These are phyloP conservation scores for Elanoides forficatus DNA, from an alignment of 2,113 vertebrate species.

Conservation along the genomic window DNA sequence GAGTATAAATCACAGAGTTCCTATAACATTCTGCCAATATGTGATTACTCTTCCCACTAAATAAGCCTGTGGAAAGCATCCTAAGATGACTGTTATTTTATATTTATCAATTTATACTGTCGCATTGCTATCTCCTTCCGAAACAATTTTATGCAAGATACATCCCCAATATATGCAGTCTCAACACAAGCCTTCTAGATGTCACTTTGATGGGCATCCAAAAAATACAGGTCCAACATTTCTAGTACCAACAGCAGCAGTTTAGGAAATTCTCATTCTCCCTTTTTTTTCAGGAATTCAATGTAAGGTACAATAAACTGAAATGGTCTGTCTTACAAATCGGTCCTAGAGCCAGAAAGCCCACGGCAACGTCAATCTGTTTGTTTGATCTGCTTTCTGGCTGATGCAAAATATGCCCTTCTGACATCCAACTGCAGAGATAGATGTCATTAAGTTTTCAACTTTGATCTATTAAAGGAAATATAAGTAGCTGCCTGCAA, in stretches of 20 bases:
- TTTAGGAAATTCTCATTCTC: neutral
- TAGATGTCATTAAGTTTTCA: conserved; percentile 33
- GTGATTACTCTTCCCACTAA: neutral
- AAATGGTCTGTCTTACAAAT: conserved; percentile 7
- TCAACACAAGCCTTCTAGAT: neutral
- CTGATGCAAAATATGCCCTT: conserved; percentile 3
- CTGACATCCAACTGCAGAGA: conserved; percentile 28
- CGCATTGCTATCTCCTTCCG: neutral
- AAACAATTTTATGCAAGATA: neutral
- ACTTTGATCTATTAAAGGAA: conserved; percentile 27
- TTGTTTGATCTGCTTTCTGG: conserved; percentile 19
- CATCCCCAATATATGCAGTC: neutral
- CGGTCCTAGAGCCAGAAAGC: conserved; percentile 1
- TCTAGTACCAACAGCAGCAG: neutral
- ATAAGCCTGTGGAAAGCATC: conserved; percentile 17
- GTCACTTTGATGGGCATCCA: neutral
- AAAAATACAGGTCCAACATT: neutral
- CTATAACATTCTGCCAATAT: neutral
- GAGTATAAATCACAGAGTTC: neutral
- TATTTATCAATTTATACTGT: neutral
- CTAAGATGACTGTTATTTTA: neutral
- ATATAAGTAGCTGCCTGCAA: conserved; percentile 16
- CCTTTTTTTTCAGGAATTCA: neutral
- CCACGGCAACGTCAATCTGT: neutral
- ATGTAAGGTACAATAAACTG: neutral